Evolutionary conservation across 2,888 invertebrate species (phyloP).

Genomic region (Agrilus biguttatus): DNA sequence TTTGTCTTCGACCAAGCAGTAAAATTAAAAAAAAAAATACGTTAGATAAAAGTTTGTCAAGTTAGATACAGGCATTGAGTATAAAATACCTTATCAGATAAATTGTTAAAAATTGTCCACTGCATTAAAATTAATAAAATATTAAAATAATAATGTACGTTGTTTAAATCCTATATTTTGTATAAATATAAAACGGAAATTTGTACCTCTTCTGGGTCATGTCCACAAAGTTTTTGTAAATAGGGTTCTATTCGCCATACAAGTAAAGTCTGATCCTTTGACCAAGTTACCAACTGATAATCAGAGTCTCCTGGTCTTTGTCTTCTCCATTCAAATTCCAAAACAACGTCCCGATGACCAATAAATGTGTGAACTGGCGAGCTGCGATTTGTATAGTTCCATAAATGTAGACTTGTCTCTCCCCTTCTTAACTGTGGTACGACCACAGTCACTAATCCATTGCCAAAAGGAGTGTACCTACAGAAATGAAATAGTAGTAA

Average conservation of each 20-base stretch:
- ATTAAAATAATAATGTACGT: too few species aligned
- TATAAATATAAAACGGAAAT: too few species aligned
- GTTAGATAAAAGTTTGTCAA: too few species aligned
- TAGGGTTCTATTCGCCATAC: slow-evolving; percentile 83
- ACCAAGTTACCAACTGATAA: slow-evolving; percentile 87
- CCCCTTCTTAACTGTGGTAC: slow-evolving; percentile 82
- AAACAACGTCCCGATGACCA: slow-evolving; percentile 87
- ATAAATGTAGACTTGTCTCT: slow-evolving; percentile 67
- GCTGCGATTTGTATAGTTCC: slow-evolving; percentile 58
- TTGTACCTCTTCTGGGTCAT: slow-evolving; percentile 39
- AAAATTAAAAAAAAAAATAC: too few species aligned
- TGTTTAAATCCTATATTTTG: too few species aligned
- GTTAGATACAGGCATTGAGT: too few species aligned
- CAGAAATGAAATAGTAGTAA: too few species aligned
- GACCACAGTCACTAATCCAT: slow-evolving; percentile 81
- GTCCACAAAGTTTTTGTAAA: slow-evolving; percentile 67
- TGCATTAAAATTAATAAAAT: too few species aligned
- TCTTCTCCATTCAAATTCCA: slow-evolving; percentile 90
- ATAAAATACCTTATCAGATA: too few species aligned
- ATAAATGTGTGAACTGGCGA: slow-evolving; percentile 78
- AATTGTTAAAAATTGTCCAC: too few species aligned
- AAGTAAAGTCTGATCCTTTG: slow-evolving; percentile 80
- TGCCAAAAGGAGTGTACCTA: slow-evolving; percentile 65
- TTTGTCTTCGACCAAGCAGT: too few species aligned
- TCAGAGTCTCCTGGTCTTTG: slow-evolving; percentile 42